Base-by-base conservation (phyloP, 2,113 vertebrate species). In the Eptesicus fuscus region DNA sequence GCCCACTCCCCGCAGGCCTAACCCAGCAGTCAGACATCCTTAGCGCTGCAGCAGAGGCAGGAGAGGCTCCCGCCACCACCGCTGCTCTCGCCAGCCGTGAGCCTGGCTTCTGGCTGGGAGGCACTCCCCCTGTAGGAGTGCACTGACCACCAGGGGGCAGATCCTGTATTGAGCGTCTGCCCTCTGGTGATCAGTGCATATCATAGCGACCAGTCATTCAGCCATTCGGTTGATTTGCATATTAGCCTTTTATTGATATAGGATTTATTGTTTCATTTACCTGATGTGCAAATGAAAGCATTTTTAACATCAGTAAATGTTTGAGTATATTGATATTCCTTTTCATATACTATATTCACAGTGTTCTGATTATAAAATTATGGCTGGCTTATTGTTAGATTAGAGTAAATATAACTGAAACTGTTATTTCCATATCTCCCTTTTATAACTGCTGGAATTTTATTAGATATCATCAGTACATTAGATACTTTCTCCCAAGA, bases 281-380 rank as follows among this genome's bases (percentile, higher is more conserved):
- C 51, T 76, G n/a, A 51, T 79, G 56, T 53, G 11, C 32, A 79
- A 53, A 51, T 83, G 56, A 71, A 88, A 65, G 11, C 35, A 79
- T 80, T 90, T 93, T 92, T 42, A 85, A 5, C 88, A 82, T 67
- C 35, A 73, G 0, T 80, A 32, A 47, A 37, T 82, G 12, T 65
- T 67, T 47, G 14, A 40, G 13, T 92, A 0, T 84, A n/a, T 83
- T 89, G 17, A 12, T 65, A 78, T 9, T 77, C 11, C 20, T 49
- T 79, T 93, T 80, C 44, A 73, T 30, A 35, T 74, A 16, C 49
- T 49, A 16, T 65, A 11, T 14, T 77, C 73, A 67, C 47, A 86
- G 20, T 92, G 42, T 63, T 90, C 51, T 82, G 25, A 74, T 82
- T 88, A 90, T 61, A 65, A 89, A 90, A 91, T 95, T 40, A 73